Conservation (phyloP, 1,140 invertebrate genomes). For the Gerris buenoi region DNA sequence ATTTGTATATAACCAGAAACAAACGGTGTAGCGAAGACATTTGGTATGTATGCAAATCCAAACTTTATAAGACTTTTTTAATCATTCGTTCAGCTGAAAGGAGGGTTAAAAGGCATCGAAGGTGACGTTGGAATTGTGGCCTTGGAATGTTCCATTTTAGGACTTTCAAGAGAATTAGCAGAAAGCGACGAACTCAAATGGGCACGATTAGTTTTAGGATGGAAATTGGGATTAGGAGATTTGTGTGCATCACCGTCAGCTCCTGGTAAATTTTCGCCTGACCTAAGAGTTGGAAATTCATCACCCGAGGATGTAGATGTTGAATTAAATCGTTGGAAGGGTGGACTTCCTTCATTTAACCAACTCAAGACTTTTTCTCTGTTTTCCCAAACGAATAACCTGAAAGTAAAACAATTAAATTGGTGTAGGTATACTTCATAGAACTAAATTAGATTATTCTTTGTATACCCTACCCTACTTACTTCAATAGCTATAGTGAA, state of each 20-base stretch:
- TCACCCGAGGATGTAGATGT: background rate
- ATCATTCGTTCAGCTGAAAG: background rate
- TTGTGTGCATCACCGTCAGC: background rate
- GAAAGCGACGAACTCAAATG: background rate
- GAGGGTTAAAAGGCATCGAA: background rate
- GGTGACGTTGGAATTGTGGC: background rate
- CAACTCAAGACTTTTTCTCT: background rate
- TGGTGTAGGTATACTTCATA: no score
- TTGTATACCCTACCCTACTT: no score
- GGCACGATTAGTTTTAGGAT: background rate
- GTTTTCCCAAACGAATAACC: slow-evolving; percentile 26
- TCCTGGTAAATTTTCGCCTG: background rate
- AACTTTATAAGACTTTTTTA: no score
- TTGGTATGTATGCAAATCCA: no score
- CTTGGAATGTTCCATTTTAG: background rate
- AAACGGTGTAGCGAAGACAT: no score
- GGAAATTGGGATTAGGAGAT: no score
- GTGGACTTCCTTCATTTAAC: background rate
- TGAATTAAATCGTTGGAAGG: background rate
- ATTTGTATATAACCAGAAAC: no score
- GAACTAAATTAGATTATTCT: no score
- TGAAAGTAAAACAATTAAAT: no score
- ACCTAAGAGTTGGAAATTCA: background rate
- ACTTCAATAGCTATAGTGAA: no score
- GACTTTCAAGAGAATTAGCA: background rate